Base-by-base conservation (phyloP, 1,140 invertebrate genomes). In the Hyphantria cunea region DNA sequence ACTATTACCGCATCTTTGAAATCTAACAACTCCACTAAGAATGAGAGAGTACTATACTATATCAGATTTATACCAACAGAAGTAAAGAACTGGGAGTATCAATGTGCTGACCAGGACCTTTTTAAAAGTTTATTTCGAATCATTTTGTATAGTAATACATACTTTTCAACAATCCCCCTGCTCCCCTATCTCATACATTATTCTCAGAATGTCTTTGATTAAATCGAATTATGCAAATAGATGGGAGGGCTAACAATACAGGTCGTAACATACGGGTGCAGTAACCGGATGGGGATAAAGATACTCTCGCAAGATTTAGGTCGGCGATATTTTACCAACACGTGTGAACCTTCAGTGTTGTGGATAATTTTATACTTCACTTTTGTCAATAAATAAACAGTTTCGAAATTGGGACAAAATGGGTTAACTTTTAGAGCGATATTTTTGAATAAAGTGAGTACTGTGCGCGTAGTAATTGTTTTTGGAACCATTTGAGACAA, bases 251-350 rank as follows among this genome's bases (percentile, higher is more conserved):
- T 54, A 37, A 58, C 39, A 51, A 41, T 51, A 52, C 32, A 62
- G 50, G 44, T 60, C 60, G 54, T 68, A 55, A 50, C 54, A 68
- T 64, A 63, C 60, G 66, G 54, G 60, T 52, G 54, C 51, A 9
- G 37, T 33, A 45, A 37, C 33, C 42, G 41, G 32, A 42, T 44
- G 51, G 25, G 53, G 54, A 58, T 58, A 39, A 62, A 45, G 31
- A 52, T 6, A 59, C 49, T 15, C n/a, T 25, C 31, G 31, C 34
- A 39, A 68, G 66, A 68, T 68, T 56, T 68, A 63, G 66, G 66
- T 55, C 59, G 34, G 42, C 47, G 66, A 68, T 68, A 66, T 37
- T 13, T 45, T 41, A 15, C 45, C 9, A n/a, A 67, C 66, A 63
- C 60, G 66, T 63, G 58, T 50, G 39, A 32, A 32, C 6, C 37